Conservation (phyloP, 2,113 vertebrate species). For the Delphinapterus leucas region DNA sequence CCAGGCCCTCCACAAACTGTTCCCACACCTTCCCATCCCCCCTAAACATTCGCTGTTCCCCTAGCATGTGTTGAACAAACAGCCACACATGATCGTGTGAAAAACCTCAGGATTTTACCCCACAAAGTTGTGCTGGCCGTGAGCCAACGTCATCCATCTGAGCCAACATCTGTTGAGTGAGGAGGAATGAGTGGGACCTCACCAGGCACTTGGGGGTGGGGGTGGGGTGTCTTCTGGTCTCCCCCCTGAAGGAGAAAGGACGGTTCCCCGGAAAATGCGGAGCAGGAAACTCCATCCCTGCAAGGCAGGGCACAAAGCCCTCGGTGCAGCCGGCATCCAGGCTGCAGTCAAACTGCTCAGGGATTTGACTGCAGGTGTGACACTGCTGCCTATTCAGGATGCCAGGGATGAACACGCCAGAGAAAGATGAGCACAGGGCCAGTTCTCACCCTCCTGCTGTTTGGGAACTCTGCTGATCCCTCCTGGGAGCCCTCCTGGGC, state of each 20-base stretch:
- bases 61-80: neutral
- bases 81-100: neutral
- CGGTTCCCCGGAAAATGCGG: neutral
- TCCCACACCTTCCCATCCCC: neutral
- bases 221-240: neutral
- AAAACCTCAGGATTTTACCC: neutral
- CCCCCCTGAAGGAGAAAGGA: too few relatives aligned
- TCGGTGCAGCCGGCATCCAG: too few relatives aligned
- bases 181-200: neutral
- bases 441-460: neutral
- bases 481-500: neutral
- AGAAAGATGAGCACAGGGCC: neutral
- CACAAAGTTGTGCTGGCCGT: rapidly evolving
- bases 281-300: neutral
- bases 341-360: too few relatives aligned
- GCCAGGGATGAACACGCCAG: neutral
- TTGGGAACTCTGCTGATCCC: neutral
- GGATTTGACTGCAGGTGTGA: neutral
- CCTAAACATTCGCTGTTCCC: neutral
- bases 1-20: neutral
- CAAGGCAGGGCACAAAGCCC: rapidly evolving
- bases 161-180: neutral
- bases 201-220: rapidly evolving
- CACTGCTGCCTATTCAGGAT: neutral
- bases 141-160: neutral